A percentile compares a stretch with the other conserved stretches of the same genome.
Conservation (phyloP, 2,113 vertebrate genomes). For the Cranoglanis bouderius region DNA sequence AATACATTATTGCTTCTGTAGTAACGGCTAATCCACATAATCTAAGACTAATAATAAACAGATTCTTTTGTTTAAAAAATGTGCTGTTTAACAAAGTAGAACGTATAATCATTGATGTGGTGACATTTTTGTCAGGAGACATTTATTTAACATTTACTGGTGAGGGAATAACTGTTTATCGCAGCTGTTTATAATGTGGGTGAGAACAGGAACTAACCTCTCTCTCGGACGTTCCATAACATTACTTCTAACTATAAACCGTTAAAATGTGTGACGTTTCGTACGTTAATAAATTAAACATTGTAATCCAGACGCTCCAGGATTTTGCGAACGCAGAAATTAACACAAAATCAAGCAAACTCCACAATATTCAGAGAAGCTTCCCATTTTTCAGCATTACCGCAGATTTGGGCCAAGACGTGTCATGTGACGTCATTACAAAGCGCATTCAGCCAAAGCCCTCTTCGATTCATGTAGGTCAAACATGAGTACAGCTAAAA, state of each 20-base stretch:
- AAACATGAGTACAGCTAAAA: no score
- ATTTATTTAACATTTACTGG: neutral
- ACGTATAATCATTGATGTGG: neutral
- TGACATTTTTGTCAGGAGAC: neutral
- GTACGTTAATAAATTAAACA: no score
- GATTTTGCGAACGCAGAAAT: no score
- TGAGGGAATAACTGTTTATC: neutral
- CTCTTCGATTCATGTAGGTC: no score
- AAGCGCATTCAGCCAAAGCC: no score
- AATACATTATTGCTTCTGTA: neutral
- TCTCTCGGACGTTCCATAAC: neutral
- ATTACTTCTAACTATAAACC: neutral
- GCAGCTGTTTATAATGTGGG: neutral
- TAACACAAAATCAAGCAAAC: no score
- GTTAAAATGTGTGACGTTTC: neutral
- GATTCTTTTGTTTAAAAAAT: neutral
- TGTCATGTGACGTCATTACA: no score
- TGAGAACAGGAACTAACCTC: neutral
- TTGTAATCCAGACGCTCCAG: no score
- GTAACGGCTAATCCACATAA: neutral
- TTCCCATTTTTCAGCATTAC: no score
- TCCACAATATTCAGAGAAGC: no score
- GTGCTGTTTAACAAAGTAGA: no score
- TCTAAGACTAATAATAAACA: neutral
- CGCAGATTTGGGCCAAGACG: no score